These are phyloP conservation scores for Salminus brasiliensis DNA, from an alignment of 2,113 vertebrate genomes.

Conservation along the genomic window DNA sequence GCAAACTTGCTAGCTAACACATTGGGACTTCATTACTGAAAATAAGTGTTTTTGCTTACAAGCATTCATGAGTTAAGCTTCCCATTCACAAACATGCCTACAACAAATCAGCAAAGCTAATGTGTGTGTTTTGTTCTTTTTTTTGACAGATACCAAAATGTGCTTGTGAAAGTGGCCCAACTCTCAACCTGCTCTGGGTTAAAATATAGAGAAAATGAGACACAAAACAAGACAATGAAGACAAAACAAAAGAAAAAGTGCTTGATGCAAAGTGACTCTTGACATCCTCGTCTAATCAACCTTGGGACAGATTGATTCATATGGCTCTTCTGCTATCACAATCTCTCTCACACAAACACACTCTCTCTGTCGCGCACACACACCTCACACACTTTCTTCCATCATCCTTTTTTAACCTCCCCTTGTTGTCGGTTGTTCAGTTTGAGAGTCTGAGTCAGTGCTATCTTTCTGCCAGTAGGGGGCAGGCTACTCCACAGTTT, in stretches of 20 bases:
- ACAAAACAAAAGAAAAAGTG: slow-evolving; percentile 70
- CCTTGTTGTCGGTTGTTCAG: too few species aligned
- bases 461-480: slow-evolving; percentile 70
- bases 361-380: slow-evolving; percentile 39
- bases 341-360: slow-evolving; percentile 42
- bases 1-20: too few species aligned
- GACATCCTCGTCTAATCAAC: slow-evolving; percentile 60
- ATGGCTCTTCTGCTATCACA: slow-evolving; percentile 53
- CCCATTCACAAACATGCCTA: too few species aligned
- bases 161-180: not conserved
- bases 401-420: too few species aligned
- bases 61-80: too few species aligned
- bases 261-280: slow-evolving; percentile 73
- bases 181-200: slow-evolving; percentile 10
- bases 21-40: too few species aligned
- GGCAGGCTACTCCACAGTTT: slow-evolving; percentile 63
- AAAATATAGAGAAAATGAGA: slow-evolving; percentile 34
- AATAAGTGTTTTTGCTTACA: too few species aligned
- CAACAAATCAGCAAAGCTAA: too few species aligned
- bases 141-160: not conserved
- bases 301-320: slow-evolving; percentile 49
- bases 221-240: slow-evolving; percentile 40
- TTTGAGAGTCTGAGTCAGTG: slow-evolving; percentile 70
- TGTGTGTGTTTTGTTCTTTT: too few species aligned
- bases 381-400: slow-evolving; percentile 43